These are phyloP conservation scores for Siniperca knerii DNA, from an alignment of 2,113 vertebrate genomes.

Conservation along the genomic window DNA sequence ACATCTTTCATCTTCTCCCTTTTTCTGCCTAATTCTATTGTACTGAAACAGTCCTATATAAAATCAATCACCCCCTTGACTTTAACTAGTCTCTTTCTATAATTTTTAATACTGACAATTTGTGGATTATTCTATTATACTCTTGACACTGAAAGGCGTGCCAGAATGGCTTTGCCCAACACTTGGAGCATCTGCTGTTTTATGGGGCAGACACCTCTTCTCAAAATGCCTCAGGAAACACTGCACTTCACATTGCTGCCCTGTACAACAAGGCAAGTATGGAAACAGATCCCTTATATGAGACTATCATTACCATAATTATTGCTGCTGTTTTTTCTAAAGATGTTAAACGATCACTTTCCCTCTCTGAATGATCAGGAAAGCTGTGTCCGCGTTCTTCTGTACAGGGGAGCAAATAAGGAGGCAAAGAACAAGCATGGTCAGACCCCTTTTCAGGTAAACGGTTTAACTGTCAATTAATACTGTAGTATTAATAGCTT, in stretches of 20 bases:
- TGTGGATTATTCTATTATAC: slow-evolving; percentile 53
- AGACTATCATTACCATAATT: slow-evolving; percentile 21
- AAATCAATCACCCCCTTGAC: slow-evolving; percentile 20
- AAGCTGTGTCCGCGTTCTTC: slow-evolving; percentile 90
- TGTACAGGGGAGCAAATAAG: slow-evolving; percentile 91
- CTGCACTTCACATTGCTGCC: slow-evolving; percentile 92
- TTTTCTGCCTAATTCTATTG: slow-evolving; percentile 18
- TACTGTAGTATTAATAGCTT: neutral
- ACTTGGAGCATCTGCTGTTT: slow-evolving; percentile 94
- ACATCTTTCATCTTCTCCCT: slow-evolving; percentile 3
- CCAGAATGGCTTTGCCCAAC: slow-evolving; percentile 92
- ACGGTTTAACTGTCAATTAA: neutral
- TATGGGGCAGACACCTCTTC: slow-evolving; percentile 91
- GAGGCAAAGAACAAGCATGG: slow-evolving; percentile 93
- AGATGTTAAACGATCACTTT: slow-evolving; percentile 30
- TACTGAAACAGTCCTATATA: neutral
- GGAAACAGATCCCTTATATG: slow-evolving; percentile 15
- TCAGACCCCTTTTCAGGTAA: slow-evolving; percentile 94
- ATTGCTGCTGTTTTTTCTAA: slow-evolving; percentile 6
- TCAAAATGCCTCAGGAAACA: slow-evolving; percentile 94
- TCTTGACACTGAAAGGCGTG: slow-evolving; percentile 78
- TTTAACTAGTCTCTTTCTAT: slow-evolving; percentile 11
- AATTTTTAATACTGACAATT: slow-evolving; percentile 30
- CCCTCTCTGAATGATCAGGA: slow-evolving; percentile 83
- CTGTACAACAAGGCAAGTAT: slow-evolving; percentile 92